Base-by-base conservation (phyloP, 2,113 vertebrate species). In the Calidris pugnax region DNA sequence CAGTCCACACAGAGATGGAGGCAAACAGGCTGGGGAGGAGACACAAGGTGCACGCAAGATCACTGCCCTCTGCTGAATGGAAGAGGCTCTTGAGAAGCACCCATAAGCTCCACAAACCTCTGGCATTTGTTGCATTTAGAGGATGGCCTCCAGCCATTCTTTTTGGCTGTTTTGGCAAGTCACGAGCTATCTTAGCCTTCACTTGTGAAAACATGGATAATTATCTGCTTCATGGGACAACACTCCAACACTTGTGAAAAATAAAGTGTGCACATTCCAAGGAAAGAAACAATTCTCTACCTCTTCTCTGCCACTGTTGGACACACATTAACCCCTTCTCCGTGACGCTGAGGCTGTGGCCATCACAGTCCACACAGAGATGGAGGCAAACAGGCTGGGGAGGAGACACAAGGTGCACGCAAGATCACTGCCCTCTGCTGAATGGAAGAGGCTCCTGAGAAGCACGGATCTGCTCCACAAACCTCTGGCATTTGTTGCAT, bases 371-470 rank as follows among this genome's bases (percentile, higher is more conserved):
- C 30, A 56, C 35, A 7, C 16, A 9, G 55, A 32, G 82, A 23
- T 14, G 55, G 66, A 24, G 93, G 47, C 72, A 48, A 63, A 72
- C 35, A 37, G 14, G 50, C 15, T 3, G 22, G 35, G 4, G 43
- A 62, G 73, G 43, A 62, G 73, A 64, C 4, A 37, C 8, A 8
- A 51, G 5, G 57, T n/a, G 66, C 0, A 0, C 33, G 94, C 90
- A 15, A 35, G 91, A 83, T 90, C 94, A 90, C 57, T 91, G 93
- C 95, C 90, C 95, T 96, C 95, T 95, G 92, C 92, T 86, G 95
- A 91, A 68, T 6, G 60, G 17, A 64, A 57, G 67, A 85, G 74
- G 26, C 87, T 59, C 5, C 21, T 1, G 43, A 87, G 53, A 10
- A 11, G 39, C 62, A 5, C 9, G 3, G 35, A 66, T 13, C 21